Percentiles rank a stretch among this genome's conserved stretches.
Evolutionary conservation across 2,113 vertebrate genomes (phyloP).

Genomic region (Trachemys scripta): DNA sequence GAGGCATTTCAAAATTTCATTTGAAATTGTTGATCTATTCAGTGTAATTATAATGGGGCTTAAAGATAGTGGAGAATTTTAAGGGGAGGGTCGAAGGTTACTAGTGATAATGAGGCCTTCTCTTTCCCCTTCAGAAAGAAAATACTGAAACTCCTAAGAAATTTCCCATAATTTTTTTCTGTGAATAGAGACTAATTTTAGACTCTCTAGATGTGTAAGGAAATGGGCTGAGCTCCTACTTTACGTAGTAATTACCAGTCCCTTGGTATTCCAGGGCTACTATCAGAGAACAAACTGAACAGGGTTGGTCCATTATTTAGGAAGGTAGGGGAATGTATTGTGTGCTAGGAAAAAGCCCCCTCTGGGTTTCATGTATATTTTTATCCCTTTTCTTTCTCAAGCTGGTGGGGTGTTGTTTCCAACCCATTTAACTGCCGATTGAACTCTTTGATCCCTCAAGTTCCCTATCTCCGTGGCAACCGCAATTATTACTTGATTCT

Average conservation of each 20-base stretch:
- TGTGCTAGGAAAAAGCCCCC: slow-evolving; percentile 43
- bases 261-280: background rate
- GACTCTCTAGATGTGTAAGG: background rate
- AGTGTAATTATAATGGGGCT: background rate
- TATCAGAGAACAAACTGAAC: slow-evolving; percentile 5
- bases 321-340: background rate
- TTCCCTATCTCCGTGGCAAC: slow-evolving; percentile 83
- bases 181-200: background rate
- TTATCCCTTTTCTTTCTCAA: slow-evolving; percentile 68
- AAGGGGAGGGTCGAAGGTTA: background rate
- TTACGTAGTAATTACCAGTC: background rate
- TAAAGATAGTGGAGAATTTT: background rate
- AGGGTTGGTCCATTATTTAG: background rate
- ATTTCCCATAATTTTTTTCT: background rate
- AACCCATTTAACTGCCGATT: slow-evolving; percentile 85
- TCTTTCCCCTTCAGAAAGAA: background rate
- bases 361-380: slow-evolving; percentile 70
- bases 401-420: slow-evolving; percentile 78
- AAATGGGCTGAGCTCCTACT: background rate
- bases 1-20: background rate
- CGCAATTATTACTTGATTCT: slow-evolving; percentile 75
- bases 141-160: background rate
- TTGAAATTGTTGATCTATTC: background rate
- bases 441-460: slow-evolving; percentile 79
- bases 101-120: too few relatives aligned